Conservation (phyloP, 2,888 invertebrate genomes). For the Arge pagana region DNA sequence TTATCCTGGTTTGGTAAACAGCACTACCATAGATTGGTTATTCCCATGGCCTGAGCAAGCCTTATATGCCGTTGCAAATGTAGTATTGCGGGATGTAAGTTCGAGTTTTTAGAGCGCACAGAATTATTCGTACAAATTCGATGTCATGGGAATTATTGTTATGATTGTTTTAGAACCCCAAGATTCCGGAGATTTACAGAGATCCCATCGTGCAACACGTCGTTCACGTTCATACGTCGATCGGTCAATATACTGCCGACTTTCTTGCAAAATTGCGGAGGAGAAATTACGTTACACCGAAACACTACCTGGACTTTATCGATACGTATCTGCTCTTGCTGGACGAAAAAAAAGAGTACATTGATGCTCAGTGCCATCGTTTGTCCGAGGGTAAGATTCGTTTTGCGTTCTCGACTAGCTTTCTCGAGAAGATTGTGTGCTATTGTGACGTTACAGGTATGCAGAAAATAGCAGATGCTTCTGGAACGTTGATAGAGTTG, state of each 20-base stretch:
- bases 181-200: slow-evolving; percentile 71
- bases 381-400: slow-evolving; percentile 51
- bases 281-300: slow-evolving; percentile 88
- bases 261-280: slow-evolving; percentile 76
- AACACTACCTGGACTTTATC: slow-evolving; percentile 88
- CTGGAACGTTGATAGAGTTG: slow-evolving; percentile 77
- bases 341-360: slow-evolving; percentile 68
- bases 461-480: slow-evolving; percentile 86
- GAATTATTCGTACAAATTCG: neutral
- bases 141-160: neutral
- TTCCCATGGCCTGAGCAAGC: slow-evolving; percentile 94
- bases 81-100: slow-evolving; percentile 78
- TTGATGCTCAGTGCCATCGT: slow-evolving; percentile 56
- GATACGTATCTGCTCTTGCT: slow-evolving; percentile 77
- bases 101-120: slow-evolving; percentile 16
- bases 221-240: slow-evolving; percentile 81
- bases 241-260: slow-evolving; percentile 72
- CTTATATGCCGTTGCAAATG: slow-evolving; percentile 82
- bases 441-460: slow-evolving; percentile 53
- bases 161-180: slow-evolving; percentile 65
- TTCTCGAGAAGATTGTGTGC: neutral
- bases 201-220: slow-evolving; percentile 79
- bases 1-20: slow-evolving; percentile 91
- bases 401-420: neutral
- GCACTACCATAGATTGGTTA: slow-evolving; percentile 92